Base-by-base conservation (phyloP, 2,113 vertebrate genomes). In the Thalassarche chlororhynchos region DNA sequence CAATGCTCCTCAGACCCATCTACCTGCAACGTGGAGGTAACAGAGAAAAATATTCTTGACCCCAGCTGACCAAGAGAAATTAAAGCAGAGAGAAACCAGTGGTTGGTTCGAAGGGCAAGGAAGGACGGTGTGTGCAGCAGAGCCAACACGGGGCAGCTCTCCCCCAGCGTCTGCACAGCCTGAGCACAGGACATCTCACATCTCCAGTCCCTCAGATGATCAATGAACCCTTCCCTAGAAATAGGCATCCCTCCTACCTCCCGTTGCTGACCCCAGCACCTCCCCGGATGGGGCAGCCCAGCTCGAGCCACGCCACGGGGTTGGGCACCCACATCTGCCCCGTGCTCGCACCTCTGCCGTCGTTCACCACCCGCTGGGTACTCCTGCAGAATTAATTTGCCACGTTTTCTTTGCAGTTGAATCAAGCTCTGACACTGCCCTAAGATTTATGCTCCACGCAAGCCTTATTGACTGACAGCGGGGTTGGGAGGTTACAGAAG, bases 401-500 rank as follows among this genome's bases (percentile, higher is more conserved):
- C 52, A 8, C 7, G 5, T 20, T 51, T 44, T 71, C 47, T 78
- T 19, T 55, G 42, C 61, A 70, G 31, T 5, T 20, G 82, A 68
- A 90, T 38, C 19, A 4, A 80, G 76, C 62, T 47, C 87, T 47
- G 47, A 54, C 51, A 16, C 44, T 80, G 84, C 93, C 82, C 69
- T 44, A 71, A 72, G 87, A 95, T 97, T 93, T 96, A 78, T 85
- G 79, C 69, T 95, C 66, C 46, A 18, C 11, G 4, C 74, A 60
- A 85, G 84, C 44, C 66, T 92, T 89, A 92, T 9, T 96, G 96
- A 97, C 85, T 94, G 96, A 89, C 94, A 97, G 93, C 1, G 1
- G 82, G 94, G 95, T 49, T 93, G 95, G 82, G 91, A 96, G 95
- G 94, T 96, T 93, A 96, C 87, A 90, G 85, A 89, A 93, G 91